Base-by-base conservation (phyloP, 2,797 vertebrate genomes). In the Bryconaethiops microstoma region DNA sequence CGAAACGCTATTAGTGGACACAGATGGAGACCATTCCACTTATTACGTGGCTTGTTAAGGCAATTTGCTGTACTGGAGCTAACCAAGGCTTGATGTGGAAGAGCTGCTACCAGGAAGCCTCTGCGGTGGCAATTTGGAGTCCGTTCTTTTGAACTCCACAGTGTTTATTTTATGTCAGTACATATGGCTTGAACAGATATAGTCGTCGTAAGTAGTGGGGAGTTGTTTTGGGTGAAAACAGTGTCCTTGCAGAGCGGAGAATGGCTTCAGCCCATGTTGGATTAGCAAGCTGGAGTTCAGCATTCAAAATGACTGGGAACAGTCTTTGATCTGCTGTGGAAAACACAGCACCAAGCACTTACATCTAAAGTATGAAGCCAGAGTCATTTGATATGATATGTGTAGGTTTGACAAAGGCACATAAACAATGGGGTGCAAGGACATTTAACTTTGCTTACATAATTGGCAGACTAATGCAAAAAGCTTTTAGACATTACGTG, bases 401-500 rank as follows among this genome's bases (percentile, higher is more conserved):
- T 88, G 82, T 86, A 88, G 85, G 85, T 76, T 85, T 82, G 78
- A 64, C 71, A 78, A 79, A 85, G 85, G 67, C 83, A 67, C 78
- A 80, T 85, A 88, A 90, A 93, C 92, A 90, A 92, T 91, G 93
- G 92, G 93, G 91, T 93, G 91, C 93, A 93, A 91, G 90, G 93
- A 93, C 93, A 92, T 93, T 94, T 94, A 91, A 89, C 92, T 94
- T 92, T 91, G 93, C 93, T 94, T 94, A 94, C 92, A 93, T 94
- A 92, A 94, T 94, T 94, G 92, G 91, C 92, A 88, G 90, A 90
- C 91, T 90, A 94, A 94, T 91, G 92, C 92, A 92, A 94, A 95
- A 94, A 95, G 93, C 93, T 95, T 95, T 95, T 95, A 94, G 93
- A 95, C 93, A 93, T 89, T 88, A 83, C 89, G 93, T 94, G 92